phyloP scores from a whole-genome alignment of 2,113 vertebrate species.

The Indicator indicator region DNA sequence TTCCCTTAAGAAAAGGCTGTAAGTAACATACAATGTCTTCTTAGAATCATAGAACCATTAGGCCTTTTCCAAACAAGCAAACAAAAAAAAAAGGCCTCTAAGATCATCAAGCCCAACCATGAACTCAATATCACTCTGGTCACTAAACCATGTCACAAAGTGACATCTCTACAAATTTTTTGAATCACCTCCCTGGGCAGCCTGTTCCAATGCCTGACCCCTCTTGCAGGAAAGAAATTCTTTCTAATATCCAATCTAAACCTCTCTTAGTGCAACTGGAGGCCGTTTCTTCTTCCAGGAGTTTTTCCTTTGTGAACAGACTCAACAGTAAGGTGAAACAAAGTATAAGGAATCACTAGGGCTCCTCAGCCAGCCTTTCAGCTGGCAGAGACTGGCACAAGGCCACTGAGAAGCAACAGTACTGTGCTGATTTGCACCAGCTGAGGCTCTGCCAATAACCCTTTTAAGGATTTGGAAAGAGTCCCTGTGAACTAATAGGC shows the following conservation, averaged over 20 bases:
- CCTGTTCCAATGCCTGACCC: too few relatives aligned
- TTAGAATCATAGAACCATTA: background rate
- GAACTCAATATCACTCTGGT: too few relatives aligned
- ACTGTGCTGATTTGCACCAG: constrained; percentile 10
- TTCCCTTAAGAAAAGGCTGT: background rate
- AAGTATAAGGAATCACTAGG: background rate
- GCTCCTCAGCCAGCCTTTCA: background rate
- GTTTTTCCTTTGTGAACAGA: background rate
- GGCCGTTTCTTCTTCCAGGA: background rate
- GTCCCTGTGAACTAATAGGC: constrained; percentile 1
- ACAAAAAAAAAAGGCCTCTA: too few relatives aligned
- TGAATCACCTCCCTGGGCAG: too few relatives aligned
- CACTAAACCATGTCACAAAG: too few relatives aligned
- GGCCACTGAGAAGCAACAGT: background rate
- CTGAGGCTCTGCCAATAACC: constrained; percentile 43
- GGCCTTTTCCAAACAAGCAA: too few relatives aligned
- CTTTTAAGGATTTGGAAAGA: constrained; percentile 57
- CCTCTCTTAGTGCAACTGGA: too few relatives aligned
- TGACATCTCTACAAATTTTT: too few relatives aligned
- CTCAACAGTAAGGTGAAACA: background rate
- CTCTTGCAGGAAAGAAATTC: too few relatives aligned
- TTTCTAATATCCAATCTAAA: too few relatives aligned
- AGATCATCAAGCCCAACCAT: too few relatives aligned
- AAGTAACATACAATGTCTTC: background rate
- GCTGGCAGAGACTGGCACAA: background rate